A percentile compares a stretch with the other conserved stretches of the same genome.
Conservation (phyloP, 2,113 vertebrate genomes). For the Calonectris borealis region DNA sequence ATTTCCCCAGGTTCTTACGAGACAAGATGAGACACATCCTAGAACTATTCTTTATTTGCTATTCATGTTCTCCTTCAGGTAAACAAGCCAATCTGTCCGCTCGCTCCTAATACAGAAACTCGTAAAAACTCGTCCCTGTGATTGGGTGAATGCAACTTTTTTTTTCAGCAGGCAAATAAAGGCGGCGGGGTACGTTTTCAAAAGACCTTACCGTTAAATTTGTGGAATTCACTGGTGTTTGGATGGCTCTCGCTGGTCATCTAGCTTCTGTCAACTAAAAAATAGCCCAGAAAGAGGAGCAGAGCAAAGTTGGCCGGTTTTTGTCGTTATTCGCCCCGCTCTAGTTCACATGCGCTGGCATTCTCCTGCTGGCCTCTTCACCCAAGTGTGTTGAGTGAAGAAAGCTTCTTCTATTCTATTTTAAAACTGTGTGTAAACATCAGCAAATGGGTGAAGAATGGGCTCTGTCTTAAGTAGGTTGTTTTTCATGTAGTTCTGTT, state of each 20-base stretch:
- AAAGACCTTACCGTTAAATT: not conserved
- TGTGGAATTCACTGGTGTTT: not conserved
- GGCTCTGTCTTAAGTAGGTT: conserved; percentile 43
- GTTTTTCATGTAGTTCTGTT: conserved; percentile 53
- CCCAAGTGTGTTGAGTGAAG: conserved; percentile 62
- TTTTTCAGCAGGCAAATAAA: not conserved
- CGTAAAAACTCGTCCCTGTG: not conserved
- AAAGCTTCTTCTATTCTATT: conserved; percentile 55
- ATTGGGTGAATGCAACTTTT: not conserved
- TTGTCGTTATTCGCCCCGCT: not conserved
- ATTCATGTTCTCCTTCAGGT: conserved; percentile 41
- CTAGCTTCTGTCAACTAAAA: not conserved
- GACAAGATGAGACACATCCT: conserved; percentile 50
- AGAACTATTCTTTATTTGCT: conserved; percentile 39
- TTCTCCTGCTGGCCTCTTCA: conserved; percentile 64
- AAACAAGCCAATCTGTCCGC: conserved; percentile 42
- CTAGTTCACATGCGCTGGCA: conserved; percentile 18
- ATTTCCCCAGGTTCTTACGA: conserved; percentile 15
- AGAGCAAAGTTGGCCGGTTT: not conserved
- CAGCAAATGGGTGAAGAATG: conserved; percentile 54
- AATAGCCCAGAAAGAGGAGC: not conserved
- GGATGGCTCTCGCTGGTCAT: not conserved
- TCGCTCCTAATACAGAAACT: conserved; percentile 19
- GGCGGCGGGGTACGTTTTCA: not conserved
- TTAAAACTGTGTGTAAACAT: conserved; percentile 60